Evolutionary conservation across 2,888 invertebrate species (phyloP), one percentile per base, ranked within the genome.

Genomic region (Limenitis camilla): DNA sequence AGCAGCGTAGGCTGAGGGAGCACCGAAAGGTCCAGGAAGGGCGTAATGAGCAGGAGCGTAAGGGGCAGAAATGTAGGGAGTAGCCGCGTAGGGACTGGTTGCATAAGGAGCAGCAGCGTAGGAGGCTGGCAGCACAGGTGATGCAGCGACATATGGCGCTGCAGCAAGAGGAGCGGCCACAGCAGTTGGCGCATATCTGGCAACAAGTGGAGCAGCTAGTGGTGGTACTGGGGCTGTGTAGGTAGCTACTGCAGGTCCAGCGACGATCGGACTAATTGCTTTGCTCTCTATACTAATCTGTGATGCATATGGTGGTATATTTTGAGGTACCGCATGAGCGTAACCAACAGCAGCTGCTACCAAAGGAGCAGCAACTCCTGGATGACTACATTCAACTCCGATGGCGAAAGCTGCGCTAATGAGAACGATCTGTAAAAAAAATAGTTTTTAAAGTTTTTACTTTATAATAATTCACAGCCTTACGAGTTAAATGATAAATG

Each of bases 251-350:
- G 36, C 35, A 1, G 76, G 72, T 1, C 76, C 78, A 48, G 88
- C 84, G 19, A 85, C 63, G n/a, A 77, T 58, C 28, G 81, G 76
- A 40, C 74, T 81, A n/a, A n/a, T n/a, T n/a, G n/a, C n/a, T 1
- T 78, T 83, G 55, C 77, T 89, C 56, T 87, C 86, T 7, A 90
- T 83, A 72, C 82, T 91, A 53, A 90, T 76, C 71, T 91, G 90
- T 3, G 90, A 88, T 2, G 91, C 90, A 61, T 89, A 90, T 2
- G 91, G 91, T 43, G 90, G 88, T 40, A 91, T 81, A 61, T 91
- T 91, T 60, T 90, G 90, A 0, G 91, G 91, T 28, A 91, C 84
- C 10, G 90, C 88, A 62, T 85, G 88, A 51, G 79, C 81, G 61
- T 91, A 91, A 10, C 89, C 90, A 29, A 90, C 69, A 19, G 90